Base-by-base conservation (phyloP, 2,888 invertebrate genomes). In the Cephus sareptanus region DNA sequence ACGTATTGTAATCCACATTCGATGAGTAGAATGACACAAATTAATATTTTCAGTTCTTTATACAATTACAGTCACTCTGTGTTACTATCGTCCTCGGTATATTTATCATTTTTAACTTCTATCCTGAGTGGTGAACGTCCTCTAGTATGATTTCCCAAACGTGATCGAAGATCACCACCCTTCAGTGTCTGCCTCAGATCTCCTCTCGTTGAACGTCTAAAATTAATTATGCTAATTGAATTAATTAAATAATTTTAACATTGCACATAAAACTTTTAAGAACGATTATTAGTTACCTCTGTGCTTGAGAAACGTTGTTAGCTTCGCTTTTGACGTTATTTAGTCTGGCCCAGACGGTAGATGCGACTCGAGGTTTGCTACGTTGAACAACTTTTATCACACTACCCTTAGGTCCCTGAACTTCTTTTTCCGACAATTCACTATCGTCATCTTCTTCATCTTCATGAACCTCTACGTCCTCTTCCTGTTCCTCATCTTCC, bases 331-430 rank as follows among this genome's bases (percentile, higher is more conserved):
- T 86, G 6, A 84, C 81, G 70, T 75, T 88, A 82, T 94, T 94
- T 82, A 94, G 88, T 89, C 94, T 92, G 11, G 94, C 92, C 94
- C 94, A 94, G 9, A 94, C 94, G 86, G 92, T 93, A 11, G 92
- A 92, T 30, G 91, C 89, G 76, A 90, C 90, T 76, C 89, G 92
- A 71, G 91, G 91, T 79, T 91, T 91, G 79, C 84, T 79, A 83
- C 86, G 90, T 86, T 93, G 92, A 74, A 94, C 93, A 85, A 93
- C 92, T 85, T 94, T 94, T 88, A 93, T 93, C 30, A 93, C 92
- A 85, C 93, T 91, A 37, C 91, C 91, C 81, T 88, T 89, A 35
- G 90, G 89, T 13, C 90, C 90, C 85, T 93, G 93, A 69, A 93
- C 88, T 89, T 94, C 95, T 81, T 94, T 94, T 89, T 96, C 96